These are phyloP conservation scores for Oreamnos americanus DNA, from an alignment of 2,113 vertebrate species.

Conservation along the genomic window DNA sequence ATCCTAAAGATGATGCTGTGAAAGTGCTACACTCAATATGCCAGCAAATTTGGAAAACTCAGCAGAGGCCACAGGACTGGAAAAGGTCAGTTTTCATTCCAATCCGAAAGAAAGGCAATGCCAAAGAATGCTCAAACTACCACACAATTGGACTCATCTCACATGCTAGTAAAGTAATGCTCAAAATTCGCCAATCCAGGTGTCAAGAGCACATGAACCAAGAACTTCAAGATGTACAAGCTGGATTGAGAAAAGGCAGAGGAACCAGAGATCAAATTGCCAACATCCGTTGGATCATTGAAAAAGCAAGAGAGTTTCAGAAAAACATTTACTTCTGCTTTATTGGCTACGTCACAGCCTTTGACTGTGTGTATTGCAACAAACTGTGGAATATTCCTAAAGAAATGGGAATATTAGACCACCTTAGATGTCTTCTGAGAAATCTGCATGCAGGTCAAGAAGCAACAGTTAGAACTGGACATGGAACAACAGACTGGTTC, in stretches of 20 bases:
- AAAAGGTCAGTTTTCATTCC: not conserved
- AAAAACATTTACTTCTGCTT: not conserved
- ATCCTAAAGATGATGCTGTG: not conserved
- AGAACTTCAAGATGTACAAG: not conserved
- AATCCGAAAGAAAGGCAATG: not conserved
- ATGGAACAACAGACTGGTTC: not conserved
- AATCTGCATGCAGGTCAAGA: not conserved
- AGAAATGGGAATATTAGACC: not conserved
- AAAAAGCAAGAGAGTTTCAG: not conserved
- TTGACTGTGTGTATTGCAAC: not conserved
- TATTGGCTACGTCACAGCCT: not conserved
- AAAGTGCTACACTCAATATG: not conserved
- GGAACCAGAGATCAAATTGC: not conserved
- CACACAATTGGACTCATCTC: not conserved
- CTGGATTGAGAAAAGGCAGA: not conserved
- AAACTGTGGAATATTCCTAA: not conserved
- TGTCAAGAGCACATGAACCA: not conserved
- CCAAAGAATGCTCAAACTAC: not conserved
- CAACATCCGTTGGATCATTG: rapidly evolving
- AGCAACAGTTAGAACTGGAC: not conserved
- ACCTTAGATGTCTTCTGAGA: not conserved
- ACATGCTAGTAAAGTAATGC: not conserved
- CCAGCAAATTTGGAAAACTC: not conserved
- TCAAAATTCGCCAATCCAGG: not conserved
- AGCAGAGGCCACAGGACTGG: not conserved